Conservation (phyloP, 2,888 invertebrate species). For the Agrilus cyanescens region DNA sequence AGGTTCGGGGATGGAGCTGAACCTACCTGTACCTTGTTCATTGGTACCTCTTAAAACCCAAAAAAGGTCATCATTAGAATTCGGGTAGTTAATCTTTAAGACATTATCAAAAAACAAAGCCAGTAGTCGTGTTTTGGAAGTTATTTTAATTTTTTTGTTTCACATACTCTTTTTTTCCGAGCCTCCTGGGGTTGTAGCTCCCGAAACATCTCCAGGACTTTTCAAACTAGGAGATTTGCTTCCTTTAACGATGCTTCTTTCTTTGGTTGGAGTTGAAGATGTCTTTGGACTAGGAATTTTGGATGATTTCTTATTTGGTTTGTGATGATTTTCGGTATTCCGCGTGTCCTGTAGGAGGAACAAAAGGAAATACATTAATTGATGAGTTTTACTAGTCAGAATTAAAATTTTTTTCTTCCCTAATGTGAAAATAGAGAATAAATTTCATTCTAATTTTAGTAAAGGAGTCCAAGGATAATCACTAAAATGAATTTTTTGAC, state of each 20-base stretch:
- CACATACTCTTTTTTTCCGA: slow-evolving; percentile 62
- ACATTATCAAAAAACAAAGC: no score
- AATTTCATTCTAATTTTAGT: background rate
- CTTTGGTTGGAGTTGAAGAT: slow-evolving; percentile 31
- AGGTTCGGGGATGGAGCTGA: slow-evolving; percentile 85
- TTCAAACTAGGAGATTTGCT: slow-evolving; percentile 45
- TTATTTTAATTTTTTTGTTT: slow-evolving; percentile 3
- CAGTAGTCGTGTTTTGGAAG: no score
- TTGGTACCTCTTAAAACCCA: slow-evolving; percentile 59
- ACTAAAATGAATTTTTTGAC: no score
- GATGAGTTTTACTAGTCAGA: background rate
- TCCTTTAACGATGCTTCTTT: slow-evolving; percentile 33
- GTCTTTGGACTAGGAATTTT: slow-evolving; percentile 19
- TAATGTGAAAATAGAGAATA: no score
- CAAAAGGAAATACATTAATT: background rate
- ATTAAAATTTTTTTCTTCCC: no score
- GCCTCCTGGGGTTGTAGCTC: slow-evolving; percentile 35
- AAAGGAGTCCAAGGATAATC: background rate
- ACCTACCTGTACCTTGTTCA: slow-evolving; percentile 89
- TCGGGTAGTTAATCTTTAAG: no score
- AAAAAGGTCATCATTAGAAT: no score
- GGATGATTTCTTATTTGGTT: slow-evolving; percentile 60
- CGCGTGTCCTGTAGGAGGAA: background rate
- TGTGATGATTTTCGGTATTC: slow-evolving; percentile 29
- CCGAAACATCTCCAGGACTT: slow-evolving; percentile 56